Percentiles rank a stretch among this genome's conserved stretches.
Conservation (phyloP, 2,888 invertebrate species). For the Megamerina dolium region DNA sequence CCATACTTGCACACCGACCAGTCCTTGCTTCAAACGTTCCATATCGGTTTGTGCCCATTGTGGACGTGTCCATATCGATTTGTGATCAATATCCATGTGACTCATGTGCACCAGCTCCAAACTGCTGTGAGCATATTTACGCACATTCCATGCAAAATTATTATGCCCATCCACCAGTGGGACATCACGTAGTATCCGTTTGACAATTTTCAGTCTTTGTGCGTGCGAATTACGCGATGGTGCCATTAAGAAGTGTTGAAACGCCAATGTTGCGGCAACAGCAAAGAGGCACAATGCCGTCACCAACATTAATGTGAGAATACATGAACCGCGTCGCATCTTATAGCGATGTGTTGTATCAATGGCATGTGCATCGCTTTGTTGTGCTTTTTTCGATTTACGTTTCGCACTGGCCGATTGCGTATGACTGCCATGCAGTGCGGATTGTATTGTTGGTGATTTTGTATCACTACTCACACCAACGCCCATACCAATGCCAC, state of each 20-base stretch:
- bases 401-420: constrained; percentile 26
- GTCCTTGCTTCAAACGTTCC: constrained; percentile 72
- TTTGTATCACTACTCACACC: constrained; percentile 9
- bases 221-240: constrained; percentile 49
- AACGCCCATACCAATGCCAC: too few species aligned
- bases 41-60: constrained; percentile 93
- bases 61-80: constrained; percentile 76
- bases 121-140: constrained; percentile 81
- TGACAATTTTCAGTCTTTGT: constrained; percentile 48
- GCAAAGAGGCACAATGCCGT: constrained; percentile 42
- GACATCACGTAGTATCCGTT: constrained; percentile 45
- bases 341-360: constrained; percentile 25
- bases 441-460: constrained; percentile 23
- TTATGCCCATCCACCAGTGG: constrained; percentile 65
- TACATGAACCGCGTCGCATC: constrained; percentile 39
- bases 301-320: constrained; percentile 42
- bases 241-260: constrained; percentile 45
- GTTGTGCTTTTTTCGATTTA: constrained; percentile 24
- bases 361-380: constrained; percentile 12
- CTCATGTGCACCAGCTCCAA: constrained; percentile 51
- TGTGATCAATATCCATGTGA: constrained; percentile 42
- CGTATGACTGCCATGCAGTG: constrained; percentile 11
- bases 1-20: constrained; percentile 89
- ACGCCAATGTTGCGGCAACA: constrained; percentile 42
- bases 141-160: constrained; percentile 83